phyloP scores from a whole-genome alignment of 2,113 vertebrate genomes.

The Crypturellus undulatus region DNA sequence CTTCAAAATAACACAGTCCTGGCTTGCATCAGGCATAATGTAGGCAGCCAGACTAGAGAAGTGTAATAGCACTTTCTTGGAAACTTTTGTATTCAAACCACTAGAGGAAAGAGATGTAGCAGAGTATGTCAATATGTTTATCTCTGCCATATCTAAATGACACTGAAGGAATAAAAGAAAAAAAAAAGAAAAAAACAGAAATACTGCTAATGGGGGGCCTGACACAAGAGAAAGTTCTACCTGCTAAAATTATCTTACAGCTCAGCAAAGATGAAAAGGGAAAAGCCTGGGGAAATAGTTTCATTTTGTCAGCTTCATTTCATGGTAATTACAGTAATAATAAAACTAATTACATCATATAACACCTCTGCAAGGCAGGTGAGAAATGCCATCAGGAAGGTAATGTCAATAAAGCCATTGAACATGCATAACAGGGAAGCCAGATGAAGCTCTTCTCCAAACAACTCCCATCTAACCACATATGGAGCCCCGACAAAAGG shows the following conservation, averaged over 20 bases:
- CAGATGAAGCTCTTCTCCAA: neutral
- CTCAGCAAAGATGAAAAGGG: neutral
- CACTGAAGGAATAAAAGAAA: neutral
- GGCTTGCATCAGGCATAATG: too few relatives aligned
- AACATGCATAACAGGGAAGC: neutral
- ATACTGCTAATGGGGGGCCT: neutral
- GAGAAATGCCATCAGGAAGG: conserved; percentile 32
- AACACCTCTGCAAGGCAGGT: conserved; percentile 47
- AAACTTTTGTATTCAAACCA: neutral
- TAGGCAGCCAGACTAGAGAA: too few relatives aligned
- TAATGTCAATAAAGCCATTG: conserved; percentile 36
- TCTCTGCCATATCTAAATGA: neutral
- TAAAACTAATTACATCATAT: conserved; percentile 58
- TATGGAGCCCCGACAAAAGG: neutral
- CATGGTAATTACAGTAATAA: conserved; percentile 43
- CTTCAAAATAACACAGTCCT: neutral
- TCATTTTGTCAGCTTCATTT: conserved; percentile 44
- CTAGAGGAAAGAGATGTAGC: neutral
- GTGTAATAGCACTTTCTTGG: neutral
- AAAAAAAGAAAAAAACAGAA: neutral
- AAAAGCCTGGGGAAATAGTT: neutral
- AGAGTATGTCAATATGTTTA: neutral
- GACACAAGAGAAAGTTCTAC: neutral
- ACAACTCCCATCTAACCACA: neutral
- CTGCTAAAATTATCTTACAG: neutral